Percentiles rank a stretch among this genome's conserved stretches.
Conservation (phyloP, 2,888 invertebrate genomes). For the Sinopyrophorus schimmeli region DNA sequence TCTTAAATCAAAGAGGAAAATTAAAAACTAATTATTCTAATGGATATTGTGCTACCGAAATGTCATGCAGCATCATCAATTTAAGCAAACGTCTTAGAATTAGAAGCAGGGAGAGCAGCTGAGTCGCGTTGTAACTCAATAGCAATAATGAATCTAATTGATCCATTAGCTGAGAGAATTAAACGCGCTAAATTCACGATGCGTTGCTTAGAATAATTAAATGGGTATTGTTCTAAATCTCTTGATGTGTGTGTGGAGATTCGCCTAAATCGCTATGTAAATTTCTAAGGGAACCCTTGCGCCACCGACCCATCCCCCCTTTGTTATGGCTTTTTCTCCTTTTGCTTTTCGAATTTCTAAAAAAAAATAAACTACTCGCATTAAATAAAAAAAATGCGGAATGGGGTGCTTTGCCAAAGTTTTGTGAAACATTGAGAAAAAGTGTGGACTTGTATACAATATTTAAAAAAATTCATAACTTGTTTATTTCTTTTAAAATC, state of each 20-base stretch:
- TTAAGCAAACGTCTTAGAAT: constrained; percentile 23
- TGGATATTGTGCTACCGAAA: constrained; percentile 21
- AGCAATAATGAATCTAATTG: constrained; percentile 32
- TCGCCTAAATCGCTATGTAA: background rate
- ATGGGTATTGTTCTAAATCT: constrained; percentile 11
- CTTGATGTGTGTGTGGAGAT: background rate
- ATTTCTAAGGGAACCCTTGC: too few species aligned
- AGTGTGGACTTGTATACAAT: too few species aligned
- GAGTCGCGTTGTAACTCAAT: constrained; percentile 29
- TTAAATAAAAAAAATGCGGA: too few species aligned
- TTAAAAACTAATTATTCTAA: constrained; percentile 23
- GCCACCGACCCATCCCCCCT: too few species aligned
- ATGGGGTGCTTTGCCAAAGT: too few species aligned
- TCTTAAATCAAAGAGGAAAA: constrained; percentile 14
- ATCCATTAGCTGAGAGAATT: constrained; percentile 28
- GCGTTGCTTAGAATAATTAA: constrained; percentile 27
- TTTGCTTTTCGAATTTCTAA: too few species aligned
- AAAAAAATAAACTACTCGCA: too few species aligned
- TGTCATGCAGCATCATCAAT: constrained; percentile 27
- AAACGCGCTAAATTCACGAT: constrained; percentile 22
- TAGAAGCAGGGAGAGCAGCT: constrained; percentile 23
- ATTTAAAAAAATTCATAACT: too few species aligned
- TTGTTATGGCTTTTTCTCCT: too few species aligned
- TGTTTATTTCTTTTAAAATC: too few species aligned
- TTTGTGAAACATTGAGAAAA: too few species aligned